Evolutionary conservation across 92 coral and sea anemone genomes (phyloP).

Genomic region (Epizoanthus fatuus): DNA sequence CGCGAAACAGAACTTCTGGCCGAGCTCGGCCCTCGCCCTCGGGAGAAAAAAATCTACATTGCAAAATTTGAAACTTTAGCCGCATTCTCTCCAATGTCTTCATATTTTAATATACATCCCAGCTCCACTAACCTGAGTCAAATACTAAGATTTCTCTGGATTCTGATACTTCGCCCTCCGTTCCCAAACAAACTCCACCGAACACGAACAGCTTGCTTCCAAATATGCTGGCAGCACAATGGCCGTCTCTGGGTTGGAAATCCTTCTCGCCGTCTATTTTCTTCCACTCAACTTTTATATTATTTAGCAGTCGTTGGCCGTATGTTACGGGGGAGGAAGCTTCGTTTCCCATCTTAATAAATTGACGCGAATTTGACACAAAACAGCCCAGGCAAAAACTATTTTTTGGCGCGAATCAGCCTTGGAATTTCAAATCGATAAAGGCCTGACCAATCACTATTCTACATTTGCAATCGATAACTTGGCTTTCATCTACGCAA

Average conservation of each 20-base stretch:
- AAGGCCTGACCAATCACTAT: too few relatives aligned
- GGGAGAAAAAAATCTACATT: too few relatives aligned
- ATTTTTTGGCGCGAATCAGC: too few relatives aligned
- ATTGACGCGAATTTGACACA: too few relatives aligned
- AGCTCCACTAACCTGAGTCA: constrained; percentile 65
- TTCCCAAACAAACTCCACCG: constrained; percentile 87
- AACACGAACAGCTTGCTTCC: constrained; percentile 74
- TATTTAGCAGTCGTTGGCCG: constrained; percentile 75
- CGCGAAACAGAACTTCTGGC: too few relatives aligned
- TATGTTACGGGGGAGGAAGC: constrained; percentile 70
- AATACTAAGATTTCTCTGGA: constrained; percentile 79
- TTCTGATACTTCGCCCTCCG: constrained; percentile 76
- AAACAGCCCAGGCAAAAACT: too few relatives aligned
- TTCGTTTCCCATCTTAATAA: constrained; percentile 80
- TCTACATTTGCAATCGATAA: too few relatives aligned
- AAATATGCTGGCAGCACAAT: constrained; percentile 80
- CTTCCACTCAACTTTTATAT: constrained; percentile 73
- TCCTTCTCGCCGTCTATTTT: constrained; percentile 52
- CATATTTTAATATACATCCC: not conserved
- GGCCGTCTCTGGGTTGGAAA: constrained; percentile 83
- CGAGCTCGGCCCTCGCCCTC: too few relatives aligned
- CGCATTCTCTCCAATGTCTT: too few relatives aligned
- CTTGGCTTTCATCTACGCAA: too few relatives aligned
- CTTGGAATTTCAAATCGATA: too few relatives aligned
- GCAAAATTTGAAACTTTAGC: too few relatives aligned